A percentile compares a stretch with the other conserved stretches of the same genome.
Conservation (phyloP, 2,888 invertebrate species). For the Coenonympha arcania region DNA sequence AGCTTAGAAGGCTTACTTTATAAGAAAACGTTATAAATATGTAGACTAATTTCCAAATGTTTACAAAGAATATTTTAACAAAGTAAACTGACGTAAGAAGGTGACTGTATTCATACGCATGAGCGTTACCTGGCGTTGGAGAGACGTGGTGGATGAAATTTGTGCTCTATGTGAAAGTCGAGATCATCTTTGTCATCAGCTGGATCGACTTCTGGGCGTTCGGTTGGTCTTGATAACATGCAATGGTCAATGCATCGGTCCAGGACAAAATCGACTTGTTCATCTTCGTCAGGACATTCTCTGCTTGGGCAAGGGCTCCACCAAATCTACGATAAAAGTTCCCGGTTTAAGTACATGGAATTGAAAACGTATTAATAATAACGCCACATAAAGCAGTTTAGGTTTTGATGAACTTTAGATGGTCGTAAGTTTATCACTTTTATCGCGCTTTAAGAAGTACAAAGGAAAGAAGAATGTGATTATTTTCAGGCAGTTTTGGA, state of each 20-base stretch:
- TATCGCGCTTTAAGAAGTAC: no score
- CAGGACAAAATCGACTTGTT: conserved; percentile 80
- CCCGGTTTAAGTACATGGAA: no score
- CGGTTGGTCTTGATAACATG: conserved; percentile 65
- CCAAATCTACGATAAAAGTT: conserved; percentile 78
- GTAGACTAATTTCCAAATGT: conserved; percentile 38
- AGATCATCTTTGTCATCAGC: conserved; percentile 71
- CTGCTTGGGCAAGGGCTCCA: conserved; percentile 87
- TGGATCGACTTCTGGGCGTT: conserved; percentile 54
- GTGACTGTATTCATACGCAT: conserved; percentile 14
- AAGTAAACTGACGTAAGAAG: conserved; percentile 19
- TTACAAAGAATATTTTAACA: conserved; percentile 29
- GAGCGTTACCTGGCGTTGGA: conserved; percentile 61
- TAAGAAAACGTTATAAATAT: no score
- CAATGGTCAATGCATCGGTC: conserved; percentile 84
- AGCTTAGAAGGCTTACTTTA: conserved; percentile 37
- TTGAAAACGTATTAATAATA: no score
- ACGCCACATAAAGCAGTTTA: no score
- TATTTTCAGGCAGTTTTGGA: not conserved
- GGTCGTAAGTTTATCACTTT: no score
- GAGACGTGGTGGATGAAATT: conserved; percentile 57
- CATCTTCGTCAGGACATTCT: conserved; percentile 83
- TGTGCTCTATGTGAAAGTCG: conserved; percentile 71
- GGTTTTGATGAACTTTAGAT: no score
- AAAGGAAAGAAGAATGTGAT: no score